Evolutionary conservation across 1,140 invertebrate species (phyloP), one percentile per base, ranked within the genome.

Genomic region (Vanessa atalanta): DNA sequence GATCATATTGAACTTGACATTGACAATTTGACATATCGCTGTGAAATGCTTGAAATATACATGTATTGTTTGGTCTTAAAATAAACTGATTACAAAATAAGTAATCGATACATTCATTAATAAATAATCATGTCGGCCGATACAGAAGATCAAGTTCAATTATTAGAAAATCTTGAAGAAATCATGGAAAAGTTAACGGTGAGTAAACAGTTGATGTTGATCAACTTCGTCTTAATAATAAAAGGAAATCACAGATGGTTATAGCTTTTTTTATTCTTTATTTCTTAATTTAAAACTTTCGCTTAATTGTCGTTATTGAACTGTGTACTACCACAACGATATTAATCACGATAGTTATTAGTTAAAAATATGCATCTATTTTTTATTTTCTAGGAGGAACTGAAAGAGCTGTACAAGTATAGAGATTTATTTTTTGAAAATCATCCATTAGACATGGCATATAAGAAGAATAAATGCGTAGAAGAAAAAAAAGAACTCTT

Each of bases 351-450:
- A 31, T 4, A 31, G 3, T 4, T 31, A 4, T 31, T 4, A 31
- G 3, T 4, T 43, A 11, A 43, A 43, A 43, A 9, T 43, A 43
- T 43, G 6, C 6, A 0, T 43, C 2, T 11, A 43, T 43, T 31
- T 6, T 0, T 6, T 74, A 63, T 69, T 65, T 90, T 86, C 43
- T 78, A 92, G 96, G 93, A 94, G 80, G 94, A 93, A 82, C 95
- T 97, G 1, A 91, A 95, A 80, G 92, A 94, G 9, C 83, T 97
- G 43, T 97, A 96, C 89, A 73, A 93, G 13, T 97, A 95, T 87
- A 93, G 96, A 81, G 96, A 97, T 91, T 94, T 96, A 82, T 98
- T 97, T 91, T 97, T 97, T 93, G 96, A 97, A 86, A 95, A 94
- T 79, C 94, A 96, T 92, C 88, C 94, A 13, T 91, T 97, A 26